Evolutionary conservation across 2,888 invertebrate species (phyloP), one percentile per base, ranked within the genome.

Genomic region (Bombylius discolor): DNA sequence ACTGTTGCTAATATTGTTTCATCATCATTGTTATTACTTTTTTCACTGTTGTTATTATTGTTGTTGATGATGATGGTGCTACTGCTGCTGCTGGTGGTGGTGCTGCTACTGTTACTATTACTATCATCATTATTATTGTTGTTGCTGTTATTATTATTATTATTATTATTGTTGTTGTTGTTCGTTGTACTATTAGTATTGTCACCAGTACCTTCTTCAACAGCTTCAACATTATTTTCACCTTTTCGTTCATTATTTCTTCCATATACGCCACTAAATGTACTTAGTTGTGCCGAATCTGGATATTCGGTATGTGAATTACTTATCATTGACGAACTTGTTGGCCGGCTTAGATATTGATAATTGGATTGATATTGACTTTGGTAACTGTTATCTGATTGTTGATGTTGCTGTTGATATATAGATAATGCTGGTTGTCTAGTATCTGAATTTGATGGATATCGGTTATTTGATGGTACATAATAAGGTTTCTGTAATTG

Each of bases 401-500:
- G 60, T 49, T 56, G 53, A 9, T 58, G 66, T 61, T 70, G 71
- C 11, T 54, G 49, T 51, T 56, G 58, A 44, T 33, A 42, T 4
- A 42, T 5, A 5, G 39, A 42, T 42, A 42, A 42, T 42, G 39
- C 5, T 11, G 39, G 39, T 11, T 42, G 39, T 42, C 39, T 42
- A 42, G 59, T 61, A 64, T 32, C 58, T 58, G 53, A 69, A 56
- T 69, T 69, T 49, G 67, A 55, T 50, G 57, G 60, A 47, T 57
- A 57, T 51, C 53, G 51, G 39, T 57, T 56, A 33, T 53, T 61
- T 59, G 39, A 64, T 64, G 72, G 69, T 33, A 71, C 65, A 60
- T 72, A 73, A 64, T 66, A 71, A 9, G 73, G 73, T 54, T 73
- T 73, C 56, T 73, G 72, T 31, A 71, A 62, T 55, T 72, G 72